Conservation (phyloP, 2,113 vertebrate genomes). For the human region DNA sequence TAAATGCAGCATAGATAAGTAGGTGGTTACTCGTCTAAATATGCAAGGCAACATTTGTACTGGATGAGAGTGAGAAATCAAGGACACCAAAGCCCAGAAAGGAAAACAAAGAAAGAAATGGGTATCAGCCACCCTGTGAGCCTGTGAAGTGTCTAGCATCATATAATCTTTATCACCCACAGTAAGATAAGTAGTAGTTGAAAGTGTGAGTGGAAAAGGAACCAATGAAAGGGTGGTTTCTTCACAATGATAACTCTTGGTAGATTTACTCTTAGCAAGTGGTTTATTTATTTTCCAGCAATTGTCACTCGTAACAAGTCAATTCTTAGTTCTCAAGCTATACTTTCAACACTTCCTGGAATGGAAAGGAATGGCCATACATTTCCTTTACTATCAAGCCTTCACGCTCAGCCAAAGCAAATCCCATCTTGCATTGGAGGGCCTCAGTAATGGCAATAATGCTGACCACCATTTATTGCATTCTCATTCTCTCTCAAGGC, state of each 20-base stretch:
- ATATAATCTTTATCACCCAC: conserved; percentile 6
- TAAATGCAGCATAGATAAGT: not conserved
- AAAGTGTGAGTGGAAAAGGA: not conserved
- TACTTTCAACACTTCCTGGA: not conserved
- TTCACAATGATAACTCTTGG: not conserved
- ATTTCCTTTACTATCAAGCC: not conserved
- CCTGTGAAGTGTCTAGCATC: not conserved
- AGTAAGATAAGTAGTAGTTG: not conserved
- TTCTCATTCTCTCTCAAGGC: not conserved
- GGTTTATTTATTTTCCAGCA: conserved; percentile 16
- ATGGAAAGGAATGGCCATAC: not conserved
- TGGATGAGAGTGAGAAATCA: not conserved
- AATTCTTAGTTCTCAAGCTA: not conserved
- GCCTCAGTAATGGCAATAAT: not conserved
- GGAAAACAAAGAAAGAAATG: conserved; percentile 4
- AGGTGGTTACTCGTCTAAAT: not conserved
- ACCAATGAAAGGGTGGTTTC: not conserved
- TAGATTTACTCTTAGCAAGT: conserved; percentile 23
- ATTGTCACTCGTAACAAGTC: not conserved
- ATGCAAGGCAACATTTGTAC: not conserved
- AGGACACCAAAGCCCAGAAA: not conserved
- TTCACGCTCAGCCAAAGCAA: not conserved
- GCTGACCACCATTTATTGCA: not conserved
- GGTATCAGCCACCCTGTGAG: not conserved
- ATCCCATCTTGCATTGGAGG: not conserved